Percentiles rank a stretch among this genome's conserved stretches.
Evolutionary conservation across 2,797 vertebrate species (phyloP).

Genomic region (Meda fulgida): DNA sequence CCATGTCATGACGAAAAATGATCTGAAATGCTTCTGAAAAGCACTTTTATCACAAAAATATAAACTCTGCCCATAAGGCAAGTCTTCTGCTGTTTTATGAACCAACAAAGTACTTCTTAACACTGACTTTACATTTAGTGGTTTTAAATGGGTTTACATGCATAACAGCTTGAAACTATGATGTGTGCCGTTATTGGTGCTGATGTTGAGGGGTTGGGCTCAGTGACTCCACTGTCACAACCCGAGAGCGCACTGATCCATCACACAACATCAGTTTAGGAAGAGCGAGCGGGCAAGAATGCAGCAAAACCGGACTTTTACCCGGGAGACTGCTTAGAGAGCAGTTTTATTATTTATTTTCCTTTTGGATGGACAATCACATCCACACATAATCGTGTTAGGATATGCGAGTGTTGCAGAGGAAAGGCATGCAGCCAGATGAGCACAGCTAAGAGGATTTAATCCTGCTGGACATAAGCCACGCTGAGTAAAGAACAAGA

Average conservation of each 20-base stretch:
- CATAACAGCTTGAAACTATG: neutral
- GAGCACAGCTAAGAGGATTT: conserved; percentile 47
- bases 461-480: conserved; percentile 25
- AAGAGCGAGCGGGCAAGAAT: conserved; percentile 10
- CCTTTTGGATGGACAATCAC: conserved; percentile 16
- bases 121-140: neutral
- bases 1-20: neutral
- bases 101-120: conserved; percentile 18
- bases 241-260: conserved; percentile 14
- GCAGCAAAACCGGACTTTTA: neutral
- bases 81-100: conserved; percentile 11
- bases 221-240: conserved; percentile 31
- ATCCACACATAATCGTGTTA: conserved; percentile 16
- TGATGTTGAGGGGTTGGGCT: conserved; percentile 47
- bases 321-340: conserved; percentile 26
- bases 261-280: conserved; percentile 33
- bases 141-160: conserved; percentile 5
- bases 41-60: neutral
- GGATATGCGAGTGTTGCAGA: conserved; percentile 10
- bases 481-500: conserved; percentile 34
- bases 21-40: neutral
- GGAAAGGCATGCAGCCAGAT: conserved; percentile 24
- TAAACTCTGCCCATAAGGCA: conserved; percentile 2
- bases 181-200: conserved; percentile 38
- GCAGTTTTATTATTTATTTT: conserved; percentile 15